Evolutionary conservation across 2,888 invertebrate species (phyloP).

Genomic region (Epinotia ramella): DNA sequence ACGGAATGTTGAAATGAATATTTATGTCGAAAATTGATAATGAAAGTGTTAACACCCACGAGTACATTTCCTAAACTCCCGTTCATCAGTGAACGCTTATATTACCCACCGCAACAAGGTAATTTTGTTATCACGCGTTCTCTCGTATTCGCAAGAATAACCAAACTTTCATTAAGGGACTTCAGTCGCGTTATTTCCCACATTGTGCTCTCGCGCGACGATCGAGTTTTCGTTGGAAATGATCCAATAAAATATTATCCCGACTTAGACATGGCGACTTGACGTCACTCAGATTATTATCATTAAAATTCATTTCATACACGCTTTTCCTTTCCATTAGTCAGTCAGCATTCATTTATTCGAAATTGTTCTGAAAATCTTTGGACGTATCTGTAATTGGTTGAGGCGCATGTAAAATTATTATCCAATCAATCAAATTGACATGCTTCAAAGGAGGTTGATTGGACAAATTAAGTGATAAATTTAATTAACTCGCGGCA

Average conservation of each 20-base stretch:
- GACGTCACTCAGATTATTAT: slow-evolving; percentile 12
- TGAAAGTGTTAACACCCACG: neutral
- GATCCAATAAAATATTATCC: slow-evolving; percentile 68
- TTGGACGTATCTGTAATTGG: neutral
- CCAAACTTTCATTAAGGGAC: slow-evolving; percentile 58
- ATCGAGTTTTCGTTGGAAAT: slow-evolving; percentile 73
- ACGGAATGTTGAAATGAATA: neutral
- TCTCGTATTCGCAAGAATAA: slow-evolving; percentile 48
- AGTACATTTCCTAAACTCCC: neutral
- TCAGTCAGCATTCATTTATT: slow-evolving; percentile 3
- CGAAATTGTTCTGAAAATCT: neutral
- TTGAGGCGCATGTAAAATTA: neutral
- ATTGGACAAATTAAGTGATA: slow-evolving; percentile 22
- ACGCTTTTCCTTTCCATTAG: neutral
- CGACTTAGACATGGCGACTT: slow-evolving; percentile 44
- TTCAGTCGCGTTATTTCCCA: slow-evolving; percentile 53
- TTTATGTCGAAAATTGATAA: neutral
- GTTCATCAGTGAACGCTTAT: slow-evolving; percentile 8
- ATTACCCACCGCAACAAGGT: neutral
- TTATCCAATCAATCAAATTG: slow-evolving; percentile 15
- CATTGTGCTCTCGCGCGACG: slow-evolving; percentile 60
- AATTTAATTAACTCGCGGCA: slow-evolving; percentile 15
- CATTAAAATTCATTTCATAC: neutral
- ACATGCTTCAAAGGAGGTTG: slow-evolving; percentile 17
- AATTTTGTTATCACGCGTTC: slow-evolving; percentile 1